phyloP scores from a whole-genome alignment of 2,888 invertebrate genomes.

The Xanthorhoe designata region DNA sequence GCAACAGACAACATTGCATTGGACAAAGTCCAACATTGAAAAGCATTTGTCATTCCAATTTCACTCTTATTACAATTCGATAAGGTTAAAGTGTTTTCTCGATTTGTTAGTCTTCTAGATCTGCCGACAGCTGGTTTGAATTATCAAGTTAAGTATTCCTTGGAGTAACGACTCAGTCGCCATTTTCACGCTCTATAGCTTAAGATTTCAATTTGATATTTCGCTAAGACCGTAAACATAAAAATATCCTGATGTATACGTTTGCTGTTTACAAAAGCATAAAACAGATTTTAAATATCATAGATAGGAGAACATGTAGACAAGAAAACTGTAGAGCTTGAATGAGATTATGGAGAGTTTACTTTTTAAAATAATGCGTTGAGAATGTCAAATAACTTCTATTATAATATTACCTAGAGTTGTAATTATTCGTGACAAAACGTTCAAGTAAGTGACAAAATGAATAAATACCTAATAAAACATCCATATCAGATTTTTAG shows the following conservation, averaged over 20 bases:
- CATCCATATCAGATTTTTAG: no score
- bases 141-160: constrained; percentile 32
- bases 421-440: no score
- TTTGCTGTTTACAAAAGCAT: no score
- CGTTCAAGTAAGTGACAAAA: no score
- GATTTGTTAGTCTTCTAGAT: constrained; percentile 21
- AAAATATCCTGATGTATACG: not conserved
- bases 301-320: no score
- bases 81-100: constrained; percentile 11
- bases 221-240: not conserved
- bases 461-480: no score
- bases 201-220: not conserved
- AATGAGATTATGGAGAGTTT: no score
- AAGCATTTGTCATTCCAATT: constrained; percentile 18
- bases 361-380: no score
- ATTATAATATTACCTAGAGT: no score
- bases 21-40: constrained; percentile 54
- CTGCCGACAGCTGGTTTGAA: constrained; percentile 39
- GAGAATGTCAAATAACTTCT: no score
- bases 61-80: constrained; percentile 14
- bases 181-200: constrained; percentile 10
- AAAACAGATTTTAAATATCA: no score
- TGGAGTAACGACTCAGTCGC: constrained; percentile 10
- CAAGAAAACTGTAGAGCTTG: no score
- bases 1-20: constrained; percentile 47